A percentile compares a stretch with the other conserved stretches of the same genome.
Evolutionary conservation across 1,140 invertebrate species (phyloP).

Genomic region (Paraescarpia echinospica): DNA sequence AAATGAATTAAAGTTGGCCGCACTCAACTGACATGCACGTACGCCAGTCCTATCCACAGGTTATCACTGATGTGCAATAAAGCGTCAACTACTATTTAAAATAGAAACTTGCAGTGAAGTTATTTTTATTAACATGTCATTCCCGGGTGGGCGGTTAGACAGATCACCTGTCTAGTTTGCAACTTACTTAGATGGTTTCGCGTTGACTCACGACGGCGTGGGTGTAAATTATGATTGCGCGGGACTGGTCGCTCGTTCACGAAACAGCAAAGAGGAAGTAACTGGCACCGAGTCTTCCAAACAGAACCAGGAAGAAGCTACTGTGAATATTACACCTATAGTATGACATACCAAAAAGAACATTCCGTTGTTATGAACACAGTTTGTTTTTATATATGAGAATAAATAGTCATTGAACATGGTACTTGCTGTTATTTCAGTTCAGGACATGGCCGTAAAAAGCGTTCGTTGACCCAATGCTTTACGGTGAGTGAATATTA

Average conservation of each 20-base stretch:
- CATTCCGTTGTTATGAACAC: background rate
- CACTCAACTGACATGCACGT: too few relatives aligned
- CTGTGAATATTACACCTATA: background rate
- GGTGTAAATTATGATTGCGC: background rate
- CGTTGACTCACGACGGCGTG: background rate
- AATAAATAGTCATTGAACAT: background rate
- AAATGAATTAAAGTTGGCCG: too few relatives aligned
- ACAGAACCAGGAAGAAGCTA: background rate
- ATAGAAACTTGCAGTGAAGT: too few relatives aligned
- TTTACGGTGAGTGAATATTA: background rate
- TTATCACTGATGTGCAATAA: too few relatives aligned
- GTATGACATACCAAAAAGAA: background rate
- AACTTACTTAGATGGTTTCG: background rate
- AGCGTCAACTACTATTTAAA: too few relatives aligned
- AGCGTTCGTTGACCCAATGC: background rate
- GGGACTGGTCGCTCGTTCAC: background rate
- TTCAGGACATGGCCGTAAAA: background rate
- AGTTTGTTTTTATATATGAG: background rate
- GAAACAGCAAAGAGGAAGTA: background rate
- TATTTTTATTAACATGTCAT: too few relatives aligned
- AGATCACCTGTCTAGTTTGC: background rate
- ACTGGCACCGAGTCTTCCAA: background rate
- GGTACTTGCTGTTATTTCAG: background rate
- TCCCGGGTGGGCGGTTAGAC: background rate
- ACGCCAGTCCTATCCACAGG: too few relatives aligned